phyloP scores from a whole-genome alignment of 2,797 vertebrate genomes.

The Lerista edwardsae region DNA sequence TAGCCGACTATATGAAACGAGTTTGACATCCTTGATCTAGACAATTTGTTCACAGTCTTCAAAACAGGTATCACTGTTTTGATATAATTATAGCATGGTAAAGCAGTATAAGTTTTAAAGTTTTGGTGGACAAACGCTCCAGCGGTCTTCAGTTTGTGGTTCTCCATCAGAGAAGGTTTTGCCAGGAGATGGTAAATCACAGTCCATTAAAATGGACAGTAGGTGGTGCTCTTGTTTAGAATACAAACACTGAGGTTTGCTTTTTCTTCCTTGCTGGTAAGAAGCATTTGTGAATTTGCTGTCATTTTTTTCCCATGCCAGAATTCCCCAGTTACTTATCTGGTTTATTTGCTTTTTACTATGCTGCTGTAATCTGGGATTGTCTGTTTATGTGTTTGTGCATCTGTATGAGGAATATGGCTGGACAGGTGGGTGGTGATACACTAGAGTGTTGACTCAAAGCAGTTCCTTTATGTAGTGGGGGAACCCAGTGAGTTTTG shows the following conservation, averaged over 20 bases:
- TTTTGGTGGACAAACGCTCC: not conserved
- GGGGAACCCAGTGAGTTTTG: slow-evolving; percentile 10
- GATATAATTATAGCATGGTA: not conserved
- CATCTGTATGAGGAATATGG: slow-evolving; percentile 11
- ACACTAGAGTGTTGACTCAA: not conserved
- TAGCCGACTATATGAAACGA: too few relatives aligned
- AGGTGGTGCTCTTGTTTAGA: slow-evolving; percentile 75
- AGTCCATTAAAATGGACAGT: slow-evolving; percentile 28
- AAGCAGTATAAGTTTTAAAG: not conserved
- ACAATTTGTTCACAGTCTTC: not conserved
- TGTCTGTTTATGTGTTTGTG: not conserved
- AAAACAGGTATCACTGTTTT: not conserved
- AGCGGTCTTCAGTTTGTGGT: not conserved
- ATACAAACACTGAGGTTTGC: slow-evolving; percentile 6
- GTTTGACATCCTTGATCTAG: too few relatives aligned
- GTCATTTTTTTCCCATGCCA: slow-evolving; percentile 19
- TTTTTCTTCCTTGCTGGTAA: not conserved
- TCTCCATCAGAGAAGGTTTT: not conserved
- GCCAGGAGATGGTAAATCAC: not conserved
- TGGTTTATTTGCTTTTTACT: slow-evolving; percentile 39
- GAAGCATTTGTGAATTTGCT: slow-evolving; percentile 6
- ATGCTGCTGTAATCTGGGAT: slow-evolving; percentile 1
- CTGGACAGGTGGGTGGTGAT: not conserved
- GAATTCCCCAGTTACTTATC: slow-evolving; percentile 59
- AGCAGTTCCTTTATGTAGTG: slow-evolving; percentile 7